A percentile compares a stretch with the other conserved stretches of the same genome.
Conservation (phyloP, 2,888 invertebrate species). For the Dysmachus trigonus region DNA sequence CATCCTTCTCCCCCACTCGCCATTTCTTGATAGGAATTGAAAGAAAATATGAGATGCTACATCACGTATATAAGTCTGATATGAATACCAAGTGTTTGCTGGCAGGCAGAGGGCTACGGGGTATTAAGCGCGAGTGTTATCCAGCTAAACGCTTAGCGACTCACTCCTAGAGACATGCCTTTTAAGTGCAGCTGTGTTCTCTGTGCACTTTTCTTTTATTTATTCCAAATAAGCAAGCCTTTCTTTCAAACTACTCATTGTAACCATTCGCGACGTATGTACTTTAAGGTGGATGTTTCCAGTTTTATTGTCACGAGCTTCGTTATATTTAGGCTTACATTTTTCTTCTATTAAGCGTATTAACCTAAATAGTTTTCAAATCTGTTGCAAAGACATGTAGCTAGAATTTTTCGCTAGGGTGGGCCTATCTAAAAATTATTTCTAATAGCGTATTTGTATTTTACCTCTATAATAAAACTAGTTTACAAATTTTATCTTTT, state of each 20-base stretch:
- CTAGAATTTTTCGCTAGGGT: no score
- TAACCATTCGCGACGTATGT: background rate
- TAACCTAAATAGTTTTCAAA: background rate
- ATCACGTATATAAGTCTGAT: background rate
- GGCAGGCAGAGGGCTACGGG: background rate
- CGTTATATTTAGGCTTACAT: background rate
- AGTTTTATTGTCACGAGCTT: background rate
- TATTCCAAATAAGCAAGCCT: background rate
- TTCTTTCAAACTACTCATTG: background rate
- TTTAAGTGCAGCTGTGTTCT: background rate
- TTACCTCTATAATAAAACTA: no score
- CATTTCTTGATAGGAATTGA: background rate
- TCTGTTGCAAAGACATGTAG: background rate
- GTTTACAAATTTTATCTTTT: no score
- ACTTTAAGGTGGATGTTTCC: background rate
- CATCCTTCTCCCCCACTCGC: background rate
- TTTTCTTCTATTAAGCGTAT: background rate
- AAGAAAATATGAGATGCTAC: background rate
- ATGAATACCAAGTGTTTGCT: conserved; percentile 12
- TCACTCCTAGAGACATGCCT: background rate
- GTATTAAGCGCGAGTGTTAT: background rate
- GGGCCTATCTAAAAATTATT: no score
- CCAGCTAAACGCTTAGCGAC: background rate
- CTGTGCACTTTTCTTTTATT: background rate
- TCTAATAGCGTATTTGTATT: no score